Evolutionary conservation across 2,797 vertebrate genomes (phyloP).

Genomic region (Oryzias dopingdopingensis): DNA sequence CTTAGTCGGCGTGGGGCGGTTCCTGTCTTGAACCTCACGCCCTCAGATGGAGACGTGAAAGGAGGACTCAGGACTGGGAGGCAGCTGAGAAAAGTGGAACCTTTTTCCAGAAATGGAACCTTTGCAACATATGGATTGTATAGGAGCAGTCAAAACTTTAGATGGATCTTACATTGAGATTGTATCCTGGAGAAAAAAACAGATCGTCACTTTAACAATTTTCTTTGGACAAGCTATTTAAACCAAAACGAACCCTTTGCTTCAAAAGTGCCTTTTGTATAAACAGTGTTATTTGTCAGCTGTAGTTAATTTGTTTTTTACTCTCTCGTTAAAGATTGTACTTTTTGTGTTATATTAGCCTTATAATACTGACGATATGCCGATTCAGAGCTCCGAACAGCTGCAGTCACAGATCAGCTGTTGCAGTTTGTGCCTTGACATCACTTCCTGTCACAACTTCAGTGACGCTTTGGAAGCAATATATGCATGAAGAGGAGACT

Average conservation of each 20-base stretch:
- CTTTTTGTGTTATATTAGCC: constrained; percentile 59
- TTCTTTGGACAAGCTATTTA: constrained; percentile 53
- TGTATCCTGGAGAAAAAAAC: constrained; percentile 15
- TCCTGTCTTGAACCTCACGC: constrained; percentile 39
- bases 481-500: constrained; percentile 44
- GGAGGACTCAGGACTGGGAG: constrained; percentile 49
- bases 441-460: constrained; percentile 50
- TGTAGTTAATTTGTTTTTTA: constrained; percentile 39
- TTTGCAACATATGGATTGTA: constrained; percentile 16
- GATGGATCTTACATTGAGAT: constrained; percentile 19
- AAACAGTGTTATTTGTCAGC: constrained; percentile 77
- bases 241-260: constrained; percentile 62
- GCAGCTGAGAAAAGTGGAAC: constrained; percentile 24
- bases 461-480: constrained; percentile 58
- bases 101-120: no score
- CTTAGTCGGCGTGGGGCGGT: constrained; percentile 40
- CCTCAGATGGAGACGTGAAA: constrained; percentile 50
- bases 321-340: constrained; percentile 59
- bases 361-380: constrained; percentile 63
- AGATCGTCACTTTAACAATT: constrained; percentile 14
- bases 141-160: constrained; percentile 24
- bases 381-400: constrained; percentile 25
- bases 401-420: constrained; percentile 16
- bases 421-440: constrained; percentile 36
- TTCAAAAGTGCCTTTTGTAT: constrained; percentile 74